Evolutionary conservation across 2,888 invertebrate genomes (phyloP).

Genomic region (Sabellastarte sp.): DNA sequence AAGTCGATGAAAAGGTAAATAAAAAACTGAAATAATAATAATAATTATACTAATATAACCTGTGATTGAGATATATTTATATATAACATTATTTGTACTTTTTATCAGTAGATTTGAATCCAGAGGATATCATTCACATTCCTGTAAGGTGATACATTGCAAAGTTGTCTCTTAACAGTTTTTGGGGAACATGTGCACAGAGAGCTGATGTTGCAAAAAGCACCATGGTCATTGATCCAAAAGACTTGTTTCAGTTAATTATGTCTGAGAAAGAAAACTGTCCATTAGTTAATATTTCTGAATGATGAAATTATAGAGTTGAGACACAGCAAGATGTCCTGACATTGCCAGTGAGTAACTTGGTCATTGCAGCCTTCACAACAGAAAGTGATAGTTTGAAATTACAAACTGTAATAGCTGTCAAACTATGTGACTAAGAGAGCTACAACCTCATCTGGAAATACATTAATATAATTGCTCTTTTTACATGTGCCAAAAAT

Average conservation of each 20-base stretch:
- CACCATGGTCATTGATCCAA: not conserved
- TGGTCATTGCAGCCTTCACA: constrained; percentile 50
- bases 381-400: constrained; percentile 49
- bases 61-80: no score
- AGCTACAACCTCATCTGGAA: no score
- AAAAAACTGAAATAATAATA: no score
- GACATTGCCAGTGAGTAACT: not conserved
- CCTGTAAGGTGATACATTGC: constrained; percentile 25
- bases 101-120: constrained; percentile 25
- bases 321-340: not conserved
- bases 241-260: not conserved
- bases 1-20: no score
- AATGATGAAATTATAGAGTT: not conserved
- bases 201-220: not conserved
- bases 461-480: no score
- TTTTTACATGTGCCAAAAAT: no score
- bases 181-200: constrained; percentile 36
- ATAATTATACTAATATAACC: no score
- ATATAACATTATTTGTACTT: no score
- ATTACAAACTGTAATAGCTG: constrained; percentile 45
- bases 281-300: not conserved
- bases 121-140: constrained; percentile 26
- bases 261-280: not conserved
- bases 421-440: no score
- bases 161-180: constrained; percentile 30